These are phyloP conservation scores for Ormyrus thymus DNA, from an alignment of 2,888 invertebrate genomes.

Conservation along the genomic window DNA sequence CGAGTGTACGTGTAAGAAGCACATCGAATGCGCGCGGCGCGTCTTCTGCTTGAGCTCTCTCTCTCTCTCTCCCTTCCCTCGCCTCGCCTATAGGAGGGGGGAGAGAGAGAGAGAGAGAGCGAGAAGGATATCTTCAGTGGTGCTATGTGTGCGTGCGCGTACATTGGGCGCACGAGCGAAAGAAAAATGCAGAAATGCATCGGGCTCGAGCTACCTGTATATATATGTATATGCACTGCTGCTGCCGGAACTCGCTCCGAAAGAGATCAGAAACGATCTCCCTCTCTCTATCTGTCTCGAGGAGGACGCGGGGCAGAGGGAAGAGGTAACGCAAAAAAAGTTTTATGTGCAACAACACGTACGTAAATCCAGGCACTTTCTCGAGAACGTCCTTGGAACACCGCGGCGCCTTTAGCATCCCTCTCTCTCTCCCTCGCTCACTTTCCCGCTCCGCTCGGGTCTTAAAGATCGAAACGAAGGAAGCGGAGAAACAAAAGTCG, in stretches of 20 bases:
- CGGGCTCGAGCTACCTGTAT: too few relatives aligned
- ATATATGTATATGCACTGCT: background rate
- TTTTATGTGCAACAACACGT: slow-evolving; percentile 36
- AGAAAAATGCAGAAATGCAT: too few relatives aligned
- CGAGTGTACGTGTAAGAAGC: background rate
- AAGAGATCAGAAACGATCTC: too few relatives aligned
- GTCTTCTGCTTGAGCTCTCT: background rate
- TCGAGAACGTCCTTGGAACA: slow-evolving; percentile 45
- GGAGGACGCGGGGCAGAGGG: background rate
- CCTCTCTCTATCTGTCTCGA: too few relatives aligned
- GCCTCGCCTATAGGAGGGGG: background rate
- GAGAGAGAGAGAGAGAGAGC: background rate
- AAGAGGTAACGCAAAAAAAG: slow-evolving; percentile 7
- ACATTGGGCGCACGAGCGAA: background rate
- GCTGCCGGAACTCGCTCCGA: too few relatives aligned
- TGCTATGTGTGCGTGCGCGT: background rate
- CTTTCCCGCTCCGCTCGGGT: slow-evolving; percentile 13
- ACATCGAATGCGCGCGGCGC: background rate
- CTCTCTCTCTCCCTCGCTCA: slow-evolving; percentile 44
- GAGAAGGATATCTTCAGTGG: slow-evolving; percentile 39
- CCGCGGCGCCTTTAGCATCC: slow-evolving; percentile 39
- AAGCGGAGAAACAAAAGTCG: background rate
- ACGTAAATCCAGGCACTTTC: slow-evolving; percentile 43
- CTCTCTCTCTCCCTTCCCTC: slow-evolving; percentile 11
- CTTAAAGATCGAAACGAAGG: too few relatives aligned